A percentile compares a stretch with the other conserved stretches of the same genome.
Evolutionary conservation across 2,888 invertebrate species (phyloP).

Genomic region (Panzeria rudis): DNA sequence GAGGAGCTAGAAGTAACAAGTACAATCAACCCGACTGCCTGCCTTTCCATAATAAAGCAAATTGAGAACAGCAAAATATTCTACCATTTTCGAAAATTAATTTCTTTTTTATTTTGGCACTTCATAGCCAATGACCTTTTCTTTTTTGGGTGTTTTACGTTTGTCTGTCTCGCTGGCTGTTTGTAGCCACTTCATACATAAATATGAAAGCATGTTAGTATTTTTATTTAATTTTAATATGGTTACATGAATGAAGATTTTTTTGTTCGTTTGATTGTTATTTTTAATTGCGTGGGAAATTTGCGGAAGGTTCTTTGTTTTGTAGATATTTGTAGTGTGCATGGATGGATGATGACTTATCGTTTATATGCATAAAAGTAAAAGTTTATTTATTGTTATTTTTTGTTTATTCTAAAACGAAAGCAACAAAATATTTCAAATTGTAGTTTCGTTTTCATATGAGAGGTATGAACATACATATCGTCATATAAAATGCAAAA

Average conservation of each 20-base stretch:
- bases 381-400: constrained; percentile 26
- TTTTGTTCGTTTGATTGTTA: neutral
- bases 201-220: neutral
- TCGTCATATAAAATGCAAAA: too few relatives aligned
- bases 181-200: constrained; percentile 11
- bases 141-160: constrained; percentile 20
- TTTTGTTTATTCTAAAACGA: too few relatives aligned
- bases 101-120: constrained; percentile 24
- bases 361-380: constrained; percentile 35
- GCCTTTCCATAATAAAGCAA: constrained; percentile 31
- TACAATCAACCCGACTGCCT: constrained; percentile 46
- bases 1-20: constrained; percentile 36
- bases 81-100: constrained; percentile 50
- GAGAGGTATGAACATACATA: too few relatives aligned
- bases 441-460: too few relatives aligned
- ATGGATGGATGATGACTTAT: neutral
- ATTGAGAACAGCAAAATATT: constrained; percentile 1
- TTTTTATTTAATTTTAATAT: constrained; percentile 32
- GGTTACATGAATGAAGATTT: constrained; percentile 17
- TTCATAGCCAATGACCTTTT: constrained; percentile 64
- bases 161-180: constrained; percentile 11
- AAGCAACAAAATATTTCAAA: too few relatives aligned
- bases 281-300: constrained; percentile 34
- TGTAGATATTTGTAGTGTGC: too few relatives aligned
- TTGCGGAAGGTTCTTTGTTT: constrained; percentile 42